Evolutionary conservation across 2,797 vertebrate genomes (phyloP).

Genomic region (Cheirogaleus major): DNA sequence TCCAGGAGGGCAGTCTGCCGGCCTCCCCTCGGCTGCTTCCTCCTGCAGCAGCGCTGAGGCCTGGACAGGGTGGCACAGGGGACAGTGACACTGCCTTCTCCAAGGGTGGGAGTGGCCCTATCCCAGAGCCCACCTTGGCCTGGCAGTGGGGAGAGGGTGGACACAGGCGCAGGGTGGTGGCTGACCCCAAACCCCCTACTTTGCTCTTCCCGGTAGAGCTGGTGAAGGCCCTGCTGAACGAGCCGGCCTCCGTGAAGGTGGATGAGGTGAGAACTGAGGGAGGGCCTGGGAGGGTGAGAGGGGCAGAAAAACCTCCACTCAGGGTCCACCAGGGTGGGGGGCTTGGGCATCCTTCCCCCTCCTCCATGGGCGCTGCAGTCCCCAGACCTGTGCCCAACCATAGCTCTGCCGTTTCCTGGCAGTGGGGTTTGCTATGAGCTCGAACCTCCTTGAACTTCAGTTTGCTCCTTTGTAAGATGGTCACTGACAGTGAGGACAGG

Average conservation of each 20-base stretch:
- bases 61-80: background rate
- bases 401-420: background rate
- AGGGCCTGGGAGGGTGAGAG: background rate
- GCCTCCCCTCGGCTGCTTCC: background rate
- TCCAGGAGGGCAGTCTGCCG: background rate
- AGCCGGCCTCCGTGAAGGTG: slow-evolving; percentile 74
- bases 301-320: background rate
- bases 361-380: rapidly evolving
- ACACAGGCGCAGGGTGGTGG: background rate
- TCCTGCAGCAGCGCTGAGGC: background rate
- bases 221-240: slow-evolving; percentile 80
- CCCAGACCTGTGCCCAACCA: background rate
- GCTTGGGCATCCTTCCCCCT: no score
- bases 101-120: background rate
- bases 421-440: background rate
- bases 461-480: background rate
- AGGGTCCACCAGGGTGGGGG: no score
- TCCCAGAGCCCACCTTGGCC: background rate
- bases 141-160: background rate
- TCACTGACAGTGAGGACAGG: background rate
- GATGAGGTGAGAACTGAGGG: slow-evolving; percentile 82
- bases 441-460: background rate
- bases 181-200: background rate
- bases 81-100: background rate
- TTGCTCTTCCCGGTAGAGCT: slow-evolving; percentile 79